Base-by-base conservation (phyloP, 2,888 invertebrate genomes). In the Drosophila histrio region DNA sequence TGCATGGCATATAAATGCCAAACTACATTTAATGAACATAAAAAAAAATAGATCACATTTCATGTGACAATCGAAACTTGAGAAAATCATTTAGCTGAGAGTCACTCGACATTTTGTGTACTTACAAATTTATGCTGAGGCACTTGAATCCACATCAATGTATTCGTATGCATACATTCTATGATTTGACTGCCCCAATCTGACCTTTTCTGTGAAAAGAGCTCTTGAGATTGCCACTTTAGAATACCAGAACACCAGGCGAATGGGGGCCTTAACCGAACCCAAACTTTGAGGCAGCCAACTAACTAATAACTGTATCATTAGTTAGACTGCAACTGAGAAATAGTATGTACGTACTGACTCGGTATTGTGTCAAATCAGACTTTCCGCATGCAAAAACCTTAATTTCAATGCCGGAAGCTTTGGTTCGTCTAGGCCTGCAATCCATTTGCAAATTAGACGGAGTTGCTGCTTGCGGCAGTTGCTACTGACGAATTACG, bases 361-460 rank as follows among this genome's bases (percentile, higher is more conserved):
- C n/a, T 24, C 11, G 11, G 46, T 19, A 38, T 30, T 30, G 41
- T 53, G 66, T 71, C 68, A 64, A 81, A 77, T 77, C 72, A 70
- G 71, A 84, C 69, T 81, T 81, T 76, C 66, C 72, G 76, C 81
- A 70, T 71, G 66, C 64, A 70, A 81, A 59, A 61, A 76, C 65
- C 74, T 68, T 82, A 83, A 87, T 83, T 85, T 82, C 74, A 59
- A 74, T 83, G 83, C 87, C 83, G 83, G 83, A 83, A 83, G 87
- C 79, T 60, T 72, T 47, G 52, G 39, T 32, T 26, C 62, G 84
- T 63, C 71, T 64, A 59, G 71, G 66, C 65, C 69, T 85, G 73
- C 74, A 77, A 83, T 74, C 77, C 77, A 74, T 68, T 87, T 79
- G 87, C 82, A 87, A 85, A 87, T 84, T 81, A 84, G 72, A 63